Percentiles rank a stretch among this genome's conserved stretches.
These are phyloP conservation scores for Cloeon dipterum DNA, from an alignment of 2,888 invertebrate species.

Conservation along the genomic window DNA sequence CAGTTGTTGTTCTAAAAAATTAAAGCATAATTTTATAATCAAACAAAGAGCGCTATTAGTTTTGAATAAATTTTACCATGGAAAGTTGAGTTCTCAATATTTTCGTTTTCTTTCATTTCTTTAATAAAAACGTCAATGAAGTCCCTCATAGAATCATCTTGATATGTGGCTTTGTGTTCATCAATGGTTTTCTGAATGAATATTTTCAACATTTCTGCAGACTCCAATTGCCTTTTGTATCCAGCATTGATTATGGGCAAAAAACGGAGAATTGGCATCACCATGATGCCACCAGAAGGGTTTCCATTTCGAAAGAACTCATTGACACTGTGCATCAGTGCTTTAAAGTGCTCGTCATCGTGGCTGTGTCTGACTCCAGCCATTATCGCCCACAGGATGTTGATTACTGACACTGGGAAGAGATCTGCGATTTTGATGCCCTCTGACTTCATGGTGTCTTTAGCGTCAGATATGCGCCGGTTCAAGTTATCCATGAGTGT, in stretches of 20 bases:
- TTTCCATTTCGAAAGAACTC: background rate
- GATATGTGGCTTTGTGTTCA: background rate
- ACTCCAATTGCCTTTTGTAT: background rate
- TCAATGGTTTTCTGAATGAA: background rate
- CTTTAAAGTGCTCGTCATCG: background rate
- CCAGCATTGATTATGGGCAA: background rate
- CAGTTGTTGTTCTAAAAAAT: background rate
- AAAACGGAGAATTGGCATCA: background rate
- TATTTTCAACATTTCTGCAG: background rate
- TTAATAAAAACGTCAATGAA: background rate
- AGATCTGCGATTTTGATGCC: background rate
- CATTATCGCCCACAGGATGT: background rate
- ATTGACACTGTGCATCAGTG: background rate
- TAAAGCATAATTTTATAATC: background rate
- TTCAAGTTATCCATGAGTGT: background rate
- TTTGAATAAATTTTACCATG: background rate
- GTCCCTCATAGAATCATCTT: background rate
- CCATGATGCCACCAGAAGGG: background rate
- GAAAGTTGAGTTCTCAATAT: slow-evolving; percentile 1
- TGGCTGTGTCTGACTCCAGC: background rate
- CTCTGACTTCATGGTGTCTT: background rate
- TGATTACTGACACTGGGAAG: background rate
- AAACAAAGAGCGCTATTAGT: too few relatives aligned
- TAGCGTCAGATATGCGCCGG: background rate
- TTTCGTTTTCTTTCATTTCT: background rate